Percentiles rank a stretch among this genome's conserved stretches.
Evolutionary conservation across 2,797 vertebrate genomes (phyloP).

Genomic region (Philypnodon macrostomus): DNA sequence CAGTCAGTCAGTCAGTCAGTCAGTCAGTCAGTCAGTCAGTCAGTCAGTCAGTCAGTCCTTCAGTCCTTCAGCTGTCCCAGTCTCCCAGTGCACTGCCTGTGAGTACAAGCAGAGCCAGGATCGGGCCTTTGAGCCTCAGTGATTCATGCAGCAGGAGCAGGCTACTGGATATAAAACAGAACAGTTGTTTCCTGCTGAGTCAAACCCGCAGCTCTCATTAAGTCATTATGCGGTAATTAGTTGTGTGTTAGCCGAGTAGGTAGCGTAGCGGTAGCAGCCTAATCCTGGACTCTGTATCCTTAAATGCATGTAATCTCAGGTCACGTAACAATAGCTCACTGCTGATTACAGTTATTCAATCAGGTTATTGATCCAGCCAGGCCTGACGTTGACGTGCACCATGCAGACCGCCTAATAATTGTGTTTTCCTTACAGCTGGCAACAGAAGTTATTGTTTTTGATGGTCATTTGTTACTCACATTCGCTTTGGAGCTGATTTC

Average conservation of each 20-base stretch:
- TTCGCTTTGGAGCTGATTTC: conserved; percentile 39
- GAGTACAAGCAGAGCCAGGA: conserved; percentile 31
- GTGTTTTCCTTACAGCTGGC: conserved; percentile 20
- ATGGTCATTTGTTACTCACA: conserved; percentile 28
- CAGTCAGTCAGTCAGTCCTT: conserved; percentile 41
- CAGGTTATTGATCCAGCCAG: conserved; percentile 37
- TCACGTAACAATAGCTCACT: conserved; percentile 17
- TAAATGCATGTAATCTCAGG: conserved; percentile 23
- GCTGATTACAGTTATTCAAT: conserved; percentile 38
- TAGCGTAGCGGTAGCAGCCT: conserved; percentile 36
- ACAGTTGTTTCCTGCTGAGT: conserved; percentile 70
- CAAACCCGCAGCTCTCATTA: conserved; percentile 71
- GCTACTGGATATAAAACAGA: conserved; percentile 73
- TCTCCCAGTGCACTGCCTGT: conserved; percentile 33
- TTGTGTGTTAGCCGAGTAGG: conserved; percentile 63
- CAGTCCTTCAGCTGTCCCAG: conserved; percentile 29
- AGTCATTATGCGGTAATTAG: conserved; percentile 73
- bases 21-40: conserved; percentile 29
- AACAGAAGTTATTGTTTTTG: conserved; percentile 37
- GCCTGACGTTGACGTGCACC: conserved; percentile 23
- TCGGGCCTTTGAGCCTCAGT: conserved; percentile 49
- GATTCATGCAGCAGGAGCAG: conserved; percentile 66
- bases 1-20: too few relatives aligned
- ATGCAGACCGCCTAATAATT: conserved; percentile 11
- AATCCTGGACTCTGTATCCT: conserved; percentile 15